Percentiles rank a stretch among this genome's conserved stretches.
phyloP scores from a whole-genome alignment of 2,113 vertebrate species.

The rabbit (Oryctolagus cuniculus) region mOryCun1.1 NC_091440.1:108619501-108620000 shows the following conservation, averaged over 20 bases:
- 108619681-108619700: not conserved
- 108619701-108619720: conserved; percentile 16
- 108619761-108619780: not conserved
- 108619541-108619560: not conserved
- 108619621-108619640: not conserved
- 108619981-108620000: not conserved
- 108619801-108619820: not conserved
- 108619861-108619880: not conserved
- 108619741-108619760: not conserved
- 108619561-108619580: not conserved
- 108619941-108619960: not conserved
- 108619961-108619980: not conserved
- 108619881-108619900: not conserved
- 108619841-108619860: not conserved
- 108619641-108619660: not conserved
- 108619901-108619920: not conserved
- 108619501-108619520: not conserved
- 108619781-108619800: not conserved
- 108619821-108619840: not conserved
- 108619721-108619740: not conserved
- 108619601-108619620: not conserved
- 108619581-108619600: not conserved
- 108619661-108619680: not conserved
- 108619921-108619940: not conserved
- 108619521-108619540: not conserved